phyloP scores from a whole-genome alignment of 1,140 invertebrate genomes.

The Drosophila pachea region DNA sequence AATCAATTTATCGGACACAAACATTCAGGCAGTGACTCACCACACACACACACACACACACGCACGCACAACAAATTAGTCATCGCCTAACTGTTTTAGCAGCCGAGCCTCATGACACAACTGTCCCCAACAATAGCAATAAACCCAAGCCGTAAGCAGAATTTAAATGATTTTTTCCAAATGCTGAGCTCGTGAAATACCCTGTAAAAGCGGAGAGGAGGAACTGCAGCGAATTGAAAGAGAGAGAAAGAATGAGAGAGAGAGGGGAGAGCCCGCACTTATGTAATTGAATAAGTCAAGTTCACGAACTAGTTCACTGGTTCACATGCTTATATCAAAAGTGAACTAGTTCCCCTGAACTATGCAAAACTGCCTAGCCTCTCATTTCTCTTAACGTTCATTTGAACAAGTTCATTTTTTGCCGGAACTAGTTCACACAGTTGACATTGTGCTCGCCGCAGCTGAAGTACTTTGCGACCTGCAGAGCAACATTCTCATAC shows the following conservation, averaged over 20 bases:
- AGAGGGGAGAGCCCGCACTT: no score
- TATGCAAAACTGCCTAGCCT: not conserved
- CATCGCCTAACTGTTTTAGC: constrained; percentile 40
- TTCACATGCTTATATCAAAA: not conserved
- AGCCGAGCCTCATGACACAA: constrained; percentile 22
- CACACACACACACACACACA: constrained; percentile 34
- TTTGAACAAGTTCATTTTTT: not conserved
- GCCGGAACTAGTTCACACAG: not conserved
- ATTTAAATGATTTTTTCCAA: constrained; percentile 15
- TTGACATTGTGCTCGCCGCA: no score
- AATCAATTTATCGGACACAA: constrained; percentile 44
- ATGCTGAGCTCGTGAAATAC: constrained; percentile 7
- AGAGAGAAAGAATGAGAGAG: not conserved
- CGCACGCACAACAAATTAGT: constrained; percentile 56
- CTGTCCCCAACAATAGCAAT: constrained; percentile 24
- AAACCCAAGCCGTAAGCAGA: constrained; percentile 2
- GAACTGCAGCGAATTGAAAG: no score
- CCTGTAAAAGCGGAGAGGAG: constrained; percentile 7
- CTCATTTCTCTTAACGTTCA: not conserved
- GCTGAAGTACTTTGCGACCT: no score
- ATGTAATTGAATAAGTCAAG: no score
- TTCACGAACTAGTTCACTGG: not conserved
- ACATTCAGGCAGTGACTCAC: constrained; percentile 43
- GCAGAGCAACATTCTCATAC: not conserved
- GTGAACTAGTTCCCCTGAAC: not conserved